Evolutionary conservation across 2,113 vertebrate species (phyloP), one percentile per base, ranked within the genome.

Genomic region (Urocolius indicus): DNA sequence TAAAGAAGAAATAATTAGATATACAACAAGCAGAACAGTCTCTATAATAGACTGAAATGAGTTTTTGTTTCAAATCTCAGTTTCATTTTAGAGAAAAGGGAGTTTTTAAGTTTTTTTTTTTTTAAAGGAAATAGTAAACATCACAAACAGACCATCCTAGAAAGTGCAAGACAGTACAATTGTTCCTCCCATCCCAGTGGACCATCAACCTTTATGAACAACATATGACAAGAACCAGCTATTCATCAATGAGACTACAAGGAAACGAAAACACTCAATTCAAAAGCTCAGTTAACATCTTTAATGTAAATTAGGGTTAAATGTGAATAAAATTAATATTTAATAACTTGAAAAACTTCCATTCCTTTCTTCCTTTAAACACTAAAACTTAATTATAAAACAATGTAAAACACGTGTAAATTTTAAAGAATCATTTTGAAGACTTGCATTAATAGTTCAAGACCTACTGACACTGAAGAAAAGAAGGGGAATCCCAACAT

Each of bases 241-340:
- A 95, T 90, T 98, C 95, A 96, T 97, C 96, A 96, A 20, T 55
- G 91, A 95, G 87, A 16, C 51, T 95, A 84, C 87, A 92, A 97
- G 73, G 80, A 95, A 97, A 97, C 88, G 79, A 95, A 97, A 96
- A 97, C 1, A 18, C 11, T 83, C 83, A 93, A 94, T 89, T 91
- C 86, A 97, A 94, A 97, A 90, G 95, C 96, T 91, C 48, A 69
- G 74, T 87, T 97, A 96, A 95, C 92, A 95, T 96, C 66, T 62
- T 96, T 96, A 90, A 98, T 97, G 97, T 61, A 97, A 97, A 98
- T 96, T 87, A 97, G 71, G 90, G 95, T 97, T 95, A 96, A 96
- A 90, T 94, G 95, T 94, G 93, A 96, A 92, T 91, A 83, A 94
- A 86, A 96, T 96, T 95, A 96, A 97, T 97, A 96, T 97, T 96